Percentiles rank a stretch among this genome's conserved stretches.
Conservation (phyloP, 1,140 invertebrate species). For the Propsilocerus akamusi region DNA sequence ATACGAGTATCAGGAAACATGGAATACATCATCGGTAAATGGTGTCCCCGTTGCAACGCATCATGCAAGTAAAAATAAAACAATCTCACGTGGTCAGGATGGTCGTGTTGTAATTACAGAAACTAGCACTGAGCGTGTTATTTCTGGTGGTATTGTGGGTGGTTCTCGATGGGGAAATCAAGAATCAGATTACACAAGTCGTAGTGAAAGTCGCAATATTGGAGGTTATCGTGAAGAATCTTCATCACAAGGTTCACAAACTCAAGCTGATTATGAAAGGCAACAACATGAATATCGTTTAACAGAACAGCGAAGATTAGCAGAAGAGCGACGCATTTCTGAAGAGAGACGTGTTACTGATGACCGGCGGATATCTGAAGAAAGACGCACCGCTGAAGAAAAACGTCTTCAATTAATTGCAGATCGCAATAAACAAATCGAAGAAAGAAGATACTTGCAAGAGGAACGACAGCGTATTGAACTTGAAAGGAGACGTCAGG, state of each 20-base stretch:
- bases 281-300: not conserved
- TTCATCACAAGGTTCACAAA: not conserved
- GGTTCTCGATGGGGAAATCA: not conserved
- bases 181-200: not conserved
- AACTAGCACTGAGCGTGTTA: slow-evolving; percentile 12
- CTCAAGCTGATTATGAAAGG: not conserved
- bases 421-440: too few relatives aligned
- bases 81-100: slow-evolving; percentile 9
- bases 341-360: too few relatives aligned
- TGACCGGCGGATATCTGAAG: too few relatives aligned
- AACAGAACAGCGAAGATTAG: not conserved
- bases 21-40: slow-evolving; percentile 9
- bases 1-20: slow-evolving; percentile 9
- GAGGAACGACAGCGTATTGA: not conserved
- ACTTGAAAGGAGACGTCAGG: not conserved
- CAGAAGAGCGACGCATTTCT: not conserved
- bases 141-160: not conserved
- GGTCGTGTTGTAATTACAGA: slow-evolving; percentile 13
- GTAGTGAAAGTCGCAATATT: not conserved
- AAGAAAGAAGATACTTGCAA: not conserved
- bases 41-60: slow-evolving; percentile 12
- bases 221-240: too few relatives aligned
- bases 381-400: too few relatives aligned
- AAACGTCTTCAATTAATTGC: too few relatives aligned
- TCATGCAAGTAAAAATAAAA: slow-evolving; percentile 12